Evolutionary conservation across 2,888 invertebrate genomes (phyloP), one percentile per base, ranked within the genome.

Genomic region (Drosophila meridiana): DNA sequence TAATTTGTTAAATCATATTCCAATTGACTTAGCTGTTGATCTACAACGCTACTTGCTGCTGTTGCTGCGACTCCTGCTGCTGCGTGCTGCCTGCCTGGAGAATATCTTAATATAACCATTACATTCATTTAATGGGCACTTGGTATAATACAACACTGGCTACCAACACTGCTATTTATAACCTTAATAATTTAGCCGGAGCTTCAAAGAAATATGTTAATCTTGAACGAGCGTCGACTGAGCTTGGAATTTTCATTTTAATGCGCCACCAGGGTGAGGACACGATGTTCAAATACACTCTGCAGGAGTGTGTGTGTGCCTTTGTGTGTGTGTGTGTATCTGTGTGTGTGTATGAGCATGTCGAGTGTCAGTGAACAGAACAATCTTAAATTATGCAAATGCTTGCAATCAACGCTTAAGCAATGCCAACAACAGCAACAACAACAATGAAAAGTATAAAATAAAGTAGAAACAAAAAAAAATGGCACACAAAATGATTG

Each of bases 351-450:
- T 26, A 13, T 42, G 61, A 13, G 40, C 14, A 34, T 67, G 74
- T 70, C 80, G 71, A 75, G 71, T 70, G 77, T 52, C 76, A 79
- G 70, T 60, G 76, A 79, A 64, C 80, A 76, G 76, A 64, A 72
- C 72, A 78, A 77, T 79, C 87, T 85, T 84, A 89, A 85, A 84
- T 85, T 88, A 89, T 87, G 89, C 83, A 89, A 89, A 87, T 87
- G 77, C 84, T 81, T 79, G 87, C 89, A 87, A 88, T 87, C 86
- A 87, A 83, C 84, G 83, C 84, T 81, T 84, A 76, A 82, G 75
- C 76, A 78, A 73, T 80, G 69, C 80, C 67, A 75, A 47, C 67
- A 61, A 64, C 63, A 75, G 34, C 65, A 61, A 45, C 57, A 59
- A 38, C 43, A 56, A 57, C 36, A 63, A 52, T 58, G 62, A 50